phyloP scores from a whole-genome alignment of 1,140 invertebrate species.

The Asbolus verrucosus region DNA sequence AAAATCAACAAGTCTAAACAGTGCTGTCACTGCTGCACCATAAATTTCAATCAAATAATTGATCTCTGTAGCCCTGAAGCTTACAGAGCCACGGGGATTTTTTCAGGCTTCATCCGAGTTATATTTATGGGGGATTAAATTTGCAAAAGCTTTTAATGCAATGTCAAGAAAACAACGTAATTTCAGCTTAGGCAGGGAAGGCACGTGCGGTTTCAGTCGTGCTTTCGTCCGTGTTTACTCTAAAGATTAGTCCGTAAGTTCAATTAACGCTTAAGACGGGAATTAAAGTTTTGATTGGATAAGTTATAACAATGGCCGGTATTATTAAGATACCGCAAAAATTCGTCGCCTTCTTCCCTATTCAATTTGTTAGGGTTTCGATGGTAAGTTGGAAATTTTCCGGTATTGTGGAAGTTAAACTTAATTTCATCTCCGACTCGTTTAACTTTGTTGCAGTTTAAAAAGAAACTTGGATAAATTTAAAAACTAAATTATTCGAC shows the following conservation, averaged over 20 bases:
- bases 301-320: constrained; percentile 27
- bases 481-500: constrained; percentile 31
- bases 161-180: constrained; percentile 30
- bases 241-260: constrained; percentile 16
- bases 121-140: constrained; percentile 13
- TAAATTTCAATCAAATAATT: constrained; percentile 23
- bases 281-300: constrained; percentile 35
- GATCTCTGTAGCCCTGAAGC: no score
- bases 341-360: not conserved
- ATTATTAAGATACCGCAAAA: constrained; percentile 10
- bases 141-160: constrained; percentile 18
- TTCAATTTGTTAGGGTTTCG: constrained; percentile 22
- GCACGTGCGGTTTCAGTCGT: constrained; percentile 18
- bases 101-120: not conserved
- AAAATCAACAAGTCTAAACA: constrained; percentile 23
- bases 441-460: constrained; percentile 26
- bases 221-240: constrained; percentile 13
- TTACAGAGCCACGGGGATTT: no score
- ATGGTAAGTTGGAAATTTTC: not conserved
- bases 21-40: not conserved
- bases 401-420: constrained; percentile 22
- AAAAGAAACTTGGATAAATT: not conserved
- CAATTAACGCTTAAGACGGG: constrained; percentile 5
- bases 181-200: constrained; percentile 10
- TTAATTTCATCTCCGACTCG: constrained; percentile 16